Percentiles rank a stretch among this genome's conserved stretches.
These are phyloP conservation scores for Pheosia gnoma DNA, from an alignment of 2,888 invertebrate species.

Conservation along the genomic window DNA sequence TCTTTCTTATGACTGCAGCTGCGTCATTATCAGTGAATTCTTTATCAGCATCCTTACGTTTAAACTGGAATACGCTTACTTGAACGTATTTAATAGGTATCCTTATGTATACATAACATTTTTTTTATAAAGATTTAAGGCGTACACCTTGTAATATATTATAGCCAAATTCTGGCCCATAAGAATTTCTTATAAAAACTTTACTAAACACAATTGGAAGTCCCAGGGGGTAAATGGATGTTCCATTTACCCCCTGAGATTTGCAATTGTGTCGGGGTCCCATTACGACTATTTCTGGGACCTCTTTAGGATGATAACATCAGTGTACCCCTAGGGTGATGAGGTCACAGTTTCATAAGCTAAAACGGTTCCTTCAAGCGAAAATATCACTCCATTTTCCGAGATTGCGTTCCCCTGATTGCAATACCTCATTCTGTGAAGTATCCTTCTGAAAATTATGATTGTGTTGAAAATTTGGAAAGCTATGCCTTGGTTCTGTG, in stretches of 20 bases:
- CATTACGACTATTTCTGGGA: conserved; percentile 9
- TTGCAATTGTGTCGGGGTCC: neutral
- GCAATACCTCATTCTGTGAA: conserved; percentile 10
- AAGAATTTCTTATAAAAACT: neutral
- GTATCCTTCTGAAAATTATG: conserved; percentile 3
- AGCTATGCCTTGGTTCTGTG: neutral
- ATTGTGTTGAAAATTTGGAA: conserved; percentile 6
- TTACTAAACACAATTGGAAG: neutral
- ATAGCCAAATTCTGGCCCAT: neutral
- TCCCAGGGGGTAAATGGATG: neutral
- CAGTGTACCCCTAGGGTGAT: conserved; percentile 16
- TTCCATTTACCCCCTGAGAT: neutral
- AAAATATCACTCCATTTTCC: conserved; percentile 21
- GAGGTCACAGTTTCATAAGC: conserved; percentile 29
- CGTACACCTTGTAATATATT: too few relatives aligned
- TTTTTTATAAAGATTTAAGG: too few relatives aligned
- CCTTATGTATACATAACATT: too few relatives aligned
- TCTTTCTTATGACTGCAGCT: too few relatives aligned
- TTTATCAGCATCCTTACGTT: too few relatives aligned
- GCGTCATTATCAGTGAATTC: too few relatives aligned
- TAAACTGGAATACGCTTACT: too few relatives aligned
- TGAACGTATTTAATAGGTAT: too few relatives aligned
- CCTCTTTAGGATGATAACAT: conserved; percentile 17
- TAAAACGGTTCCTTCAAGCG: conserved; percentile 20
- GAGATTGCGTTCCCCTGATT: conserved; percentile 27